Conservation (phyloP, 2,797 vertebrate genomes). For the Eupleurogrammus muticus region DNA sequence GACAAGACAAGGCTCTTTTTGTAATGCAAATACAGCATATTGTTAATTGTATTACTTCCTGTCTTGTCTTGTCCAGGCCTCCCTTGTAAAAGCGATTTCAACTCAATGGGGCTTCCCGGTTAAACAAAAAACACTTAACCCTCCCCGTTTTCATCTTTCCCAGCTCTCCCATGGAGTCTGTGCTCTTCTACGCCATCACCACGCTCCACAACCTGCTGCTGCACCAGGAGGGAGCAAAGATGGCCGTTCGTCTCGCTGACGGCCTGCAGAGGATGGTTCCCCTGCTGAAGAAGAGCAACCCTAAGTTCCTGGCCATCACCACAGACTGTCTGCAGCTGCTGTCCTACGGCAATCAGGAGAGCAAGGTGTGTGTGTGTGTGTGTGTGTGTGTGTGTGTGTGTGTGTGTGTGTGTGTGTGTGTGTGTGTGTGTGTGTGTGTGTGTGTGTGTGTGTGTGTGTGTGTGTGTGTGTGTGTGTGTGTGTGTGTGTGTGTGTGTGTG, state of each 20-base stretch:
- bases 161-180: slow-evolving; percentile 96
- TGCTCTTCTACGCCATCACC: slow-evolving; percentile 98
- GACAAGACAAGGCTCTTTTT: too few relatives aligned
- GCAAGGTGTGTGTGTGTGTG: slow-evolving; percentile 86
- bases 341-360: slow-evolving; percentile 98
- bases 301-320: slow-evolving; percentile 98
- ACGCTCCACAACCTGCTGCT: slow-evolving; percentile 98
- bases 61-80: too few relatives aligned
- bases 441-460: too few relatives aligned
- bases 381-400: background rate
- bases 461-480: too few relatives aligned
- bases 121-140: background rate
- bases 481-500: too few relatives aligned
- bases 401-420: too few relatives aligned
- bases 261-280: slow-evolving; percentile 99
- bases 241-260: slow-evolving; percentile 96
- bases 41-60: too few relatives aligned
- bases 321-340: slow-evolving; percentile 98
- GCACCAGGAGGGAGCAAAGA: slow-evolving; percentile 98
- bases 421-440: too few relatives aligned
- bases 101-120: too few relatives aligned
- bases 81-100: too few relatives aligned
- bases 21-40: too few relatives aligned
- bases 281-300: slow-evolving; percentile 96
- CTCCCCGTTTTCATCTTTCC: background rate